Base-by-base conservation (phyloP, 2,888 invertebrate genomes). In the Hermodice carunculata region DNA sequence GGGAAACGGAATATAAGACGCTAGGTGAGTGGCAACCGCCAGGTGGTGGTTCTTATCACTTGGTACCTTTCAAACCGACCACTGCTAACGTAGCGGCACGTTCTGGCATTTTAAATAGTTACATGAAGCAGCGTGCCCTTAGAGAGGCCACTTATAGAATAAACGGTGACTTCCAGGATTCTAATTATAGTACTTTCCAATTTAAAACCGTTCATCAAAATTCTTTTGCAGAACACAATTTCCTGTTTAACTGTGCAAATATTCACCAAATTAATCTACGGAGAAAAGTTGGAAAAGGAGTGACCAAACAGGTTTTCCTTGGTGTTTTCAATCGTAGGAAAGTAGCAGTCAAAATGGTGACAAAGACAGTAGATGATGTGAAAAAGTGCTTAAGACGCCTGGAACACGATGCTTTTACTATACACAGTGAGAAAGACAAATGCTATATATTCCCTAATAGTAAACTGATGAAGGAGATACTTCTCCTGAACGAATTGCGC, bases 401-500 rank as follows among this genome's bases (percentile, higher is more conserved):
- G 22, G 49, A 46, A 22, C 31, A 37, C 3, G 60, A 51, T 42
- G 32, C 37, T 22, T 34, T 37, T 14, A 29, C 34, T 31, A 46
- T 24, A 1, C 28, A 19, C 17, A 32, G 28, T 19, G 42, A 56
- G n/a, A 61, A 61, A 51, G 37, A 68, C 22, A 63, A 72, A 31
- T 84, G 83, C 57, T 81, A 77, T 63, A 73, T 76, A 0, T 73
- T 76, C 24, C 76, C 83, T 5, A 82, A 79, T 17, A 80, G 80
- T 76, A 81, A 80, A 62, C 69, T 84, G 22, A 83, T 84, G 83
- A 83, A 84, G 67, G 83, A 84, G 63, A 81, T 83, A 44, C 66
- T 84, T 24, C 53, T 84, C 22, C 66, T 79, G 42, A 73, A 79
- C 61, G 81, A 84, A 70, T 67, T 84, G 3, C 60, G 73, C 40